Percentiles rank a stretch among this genome's conserved stretches.
These are phyloP conservation scores for Parnassius smintheus DNA, from an alignment of 2,888 invertebrate species.

Conservation along the genomic window DNA sequence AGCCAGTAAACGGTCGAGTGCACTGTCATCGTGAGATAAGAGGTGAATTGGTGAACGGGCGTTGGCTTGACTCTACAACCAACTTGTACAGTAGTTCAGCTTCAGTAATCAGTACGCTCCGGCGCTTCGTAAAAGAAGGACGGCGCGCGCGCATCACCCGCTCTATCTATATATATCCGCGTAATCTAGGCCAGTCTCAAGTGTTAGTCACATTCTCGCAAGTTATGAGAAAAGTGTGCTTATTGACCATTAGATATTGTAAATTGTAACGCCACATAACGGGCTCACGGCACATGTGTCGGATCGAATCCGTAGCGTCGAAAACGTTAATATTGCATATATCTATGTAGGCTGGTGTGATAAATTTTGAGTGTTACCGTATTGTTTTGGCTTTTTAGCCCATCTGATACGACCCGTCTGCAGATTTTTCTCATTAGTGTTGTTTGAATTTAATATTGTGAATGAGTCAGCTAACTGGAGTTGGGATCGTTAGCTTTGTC, in stretches of 20 bases:
- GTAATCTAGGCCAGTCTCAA: slow-evolving; percentile 64
- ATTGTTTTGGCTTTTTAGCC: slow-evolving; percentile 47
- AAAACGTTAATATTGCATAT: slow-evolving; percentile 46
- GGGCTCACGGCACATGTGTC: slow-evolving; percentile 37
- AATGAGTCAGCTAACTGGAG: slow-evolving; percentile 80
- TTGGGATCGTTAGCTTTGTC: slow-evolving; percentile 76
- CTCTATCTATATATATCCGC: no score
- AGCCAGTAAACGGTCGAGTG: slow-evolving; percentile 51
- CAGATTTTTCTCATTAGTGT: slow-evolving; percentile 59
- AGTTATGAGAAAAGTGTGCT: slow-evolving; percentile 59
- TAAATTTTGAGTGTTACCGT: slow-evolving; percentile 63
- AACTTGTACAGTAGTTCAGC: slow-evolving; percentile 5
- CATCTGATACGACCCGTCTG: slow-evolving; percentile 34
- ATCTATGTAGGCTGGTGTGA: slow-evolving; percentile 72
- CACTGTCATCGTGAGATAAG: slow-evolving; percentile 69
- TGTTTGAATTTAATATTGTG: slow-evolving; percentile 59
- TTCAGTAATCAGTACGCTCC: slow-evolving; percentile 64
- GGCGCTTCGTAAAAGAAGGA: slow-evolving; percentile 60
- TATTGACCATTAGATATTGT: slow-evolving; percentile 49
- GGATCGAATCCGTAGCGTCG: slow-evolving; percentile 50
- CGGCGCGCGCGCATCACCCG: slow-evolving; percentile 64
- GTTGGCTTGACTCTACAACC: slow-evolving; percentile 49
- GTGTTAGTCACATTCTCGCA: slow-evolving; percentile 59
- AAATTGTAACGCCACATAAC: slow-evolving; percentile 44
- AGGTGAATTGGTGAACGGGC: slow-evolving; percentile 76